phyloP scores from a whole-genome alignment of 2,888 invertebrate genomes.

The Notodromas monacha region DNA sequence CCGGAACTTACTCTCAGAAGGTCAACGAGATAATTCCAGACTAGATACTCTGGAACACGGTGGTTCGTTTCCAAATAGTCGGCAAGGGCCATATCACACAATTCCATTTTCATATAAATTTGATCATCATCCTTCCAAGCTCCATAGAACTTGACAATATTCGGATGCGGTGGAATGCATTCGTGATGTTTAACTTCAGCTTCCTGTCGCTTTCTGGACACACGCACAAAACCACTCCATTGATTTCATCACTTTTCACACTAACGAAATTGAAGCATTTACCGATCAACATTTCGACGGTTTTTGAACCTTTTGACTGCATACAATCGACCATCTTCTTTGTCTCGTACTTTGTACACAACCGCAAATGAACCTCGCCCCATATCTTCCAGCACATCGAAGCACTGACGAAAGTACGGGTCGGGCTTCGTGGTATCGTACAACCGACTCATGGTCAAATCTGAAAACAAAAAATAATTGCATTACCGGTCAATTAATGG shows the following conservation, averaged over 20 bases:
- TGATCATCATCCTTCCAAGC: slow-evolving; percentile 38
- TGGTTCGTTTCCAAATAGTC: slow-evolving; percentile 23
- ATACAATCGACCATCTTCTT: slow-evolving; percentile 29
- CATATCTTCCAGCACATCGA: slow-evolving; percentile 24
- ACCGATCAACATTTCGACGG: slow-evolving; percentile 24
- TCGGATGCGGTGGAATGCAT: slow-evolving; percentile 27
- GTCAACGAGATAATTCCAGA: slow-evolving; percentile 33
- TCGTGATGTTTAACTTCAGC: slow-evolving; percentile 34
- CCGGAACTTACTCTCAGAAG: slow-evolving; percentile 17
- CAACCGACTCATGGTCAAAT: too few species aligned
- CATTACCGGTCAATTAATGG: too few species aligned
- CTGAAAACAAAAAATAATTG: too few species aligned
- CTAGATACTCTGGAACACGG: slow-evolving; percentile 24
- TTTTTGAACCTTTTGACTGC: slow-evolving; percentile 34
- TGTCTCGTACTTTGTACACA: slow-evolving; percentile 29
- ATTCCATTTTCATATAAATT: slow-evolving; percentile 33
- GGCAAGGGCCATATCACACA: slow-evolving; percentile 28
- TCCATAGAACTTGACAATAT: slow-evolving; percentile 28
- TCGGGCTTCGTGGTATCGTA: slow-evolving; percentile 17
- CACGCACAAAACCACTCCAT: slow-evolving; percentile 5
- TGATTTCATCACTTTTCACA: not conserved
- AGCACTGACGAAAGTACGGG: slow-evolving; percentile 32
- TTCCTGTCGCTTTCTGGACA: slow-evolving; percentile 20
- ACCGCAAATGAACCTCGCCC: slow-evolving; percentile 43
- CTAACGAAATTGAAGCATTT: slow-evolving; percentile 9